Percentiles rank a stretch among this genome's conserved stretches.
Evolutionary conservation across 2,113 vertebrate genomes (phyloP).

Genomic region (Anolis sagrei): DNA sequence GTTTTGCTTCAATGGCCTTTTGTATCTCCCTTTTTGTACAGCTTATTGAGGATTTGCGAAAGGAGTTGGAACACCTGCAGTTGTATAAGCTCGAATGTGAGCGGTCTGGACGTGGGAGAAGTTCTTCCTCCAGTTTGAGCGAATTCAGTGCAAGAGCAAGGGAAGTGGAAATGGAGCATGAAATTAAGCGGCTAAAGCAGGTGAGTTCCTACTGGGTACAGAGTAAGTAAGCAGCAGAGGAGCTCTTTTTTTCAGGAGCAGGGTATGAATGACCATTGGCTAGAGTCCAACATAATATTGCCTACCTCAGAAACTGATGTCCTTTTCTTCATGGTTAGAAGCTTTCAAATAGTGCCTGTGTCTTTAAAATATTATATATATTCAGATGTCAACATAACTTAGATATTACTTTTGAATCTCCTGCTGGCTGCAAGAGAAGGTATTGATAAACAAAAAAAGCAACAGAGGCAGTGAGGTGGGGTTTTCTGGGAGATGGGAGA

Average conservation of each 20-base stretch:
- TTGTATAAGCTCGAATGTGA: constrained; percentile 93
- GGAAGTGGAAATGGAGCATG: constrained; percentile 94
- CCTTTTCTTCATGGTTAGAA: not conserved
- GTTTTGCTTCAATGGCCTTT: not conserved
- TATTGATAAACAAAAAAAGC: not conserved
- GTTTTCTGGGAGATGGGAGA: too few species aligned
- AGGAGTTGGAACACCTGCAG: constrained; percentile 94
- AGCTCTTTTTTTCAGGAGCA: too few species aligned
- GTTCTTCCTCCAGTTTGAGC: constrained; percentile 81
- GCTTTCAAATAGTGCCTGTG: too few species aligned
- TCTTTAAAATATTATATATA: not conserved
- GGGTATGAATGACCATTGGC: not conserved
- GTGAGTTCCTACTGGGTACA: constrained; percentile 66
- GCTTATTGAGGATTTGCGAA: constrained; percentile 94
- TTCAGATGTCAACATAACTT: not conserved
- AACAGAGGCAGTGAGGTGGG: too few species aligned
- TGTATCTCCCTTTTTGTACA: constrained; percentile 58
- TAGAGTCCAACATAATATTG: not conserved
- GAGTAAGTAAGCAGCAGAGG: not conserved
- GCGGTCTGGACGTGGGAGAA: constrained; percentile 82
- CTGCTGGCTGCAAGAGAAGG: too few species aligned
- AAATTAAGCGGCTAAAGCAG: constrained; percentile 94
- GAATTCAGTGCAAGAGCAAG: constrained; percentile 89
- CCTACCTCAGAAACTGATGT: too few species aligned
- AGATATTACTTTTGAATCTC: not conserved